Evolutionary conservation across 2,797 vertebrate genomes (phyloP), one percentile per base, ranked within the genome.

Genomic region (Pangasius sanitwongsei): DNA sequence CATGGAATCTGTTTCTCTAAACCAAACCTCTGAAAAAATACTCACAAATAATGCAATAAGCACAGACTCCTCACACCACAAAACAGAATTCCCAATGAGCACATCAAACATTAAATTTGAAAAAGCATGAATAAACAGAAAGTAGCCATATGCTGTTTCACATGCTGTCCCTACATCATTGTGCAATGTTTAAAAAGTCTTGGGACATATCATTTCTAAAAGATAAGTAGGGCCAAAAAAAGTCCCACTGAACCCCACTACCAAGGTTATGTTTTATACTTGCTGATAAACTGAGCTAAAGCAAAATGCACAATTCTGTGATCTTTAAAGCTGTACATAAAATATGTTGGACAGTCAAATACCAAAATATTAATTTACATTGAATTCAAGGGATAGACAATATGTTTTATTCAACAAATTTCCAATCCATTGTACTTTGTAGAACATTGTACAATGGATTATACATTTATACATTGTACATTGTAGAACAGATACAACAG

Each of bases 141-240:
- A 41, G 37, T 8, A 37, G 63, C 77, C 90, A 90, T 31, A 89
- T 90, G 89, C 44, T 70, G 70, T 53, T 87, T 87, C 70, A 77
- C 85, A 92, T 48, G 12, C 75, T 86, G 69, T 69, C 59, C 20
- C 20, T n/a, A 16, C 50, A 53, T 83, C 18, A 75, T 77, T 84
- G 37, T 9, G 20, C 89, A 89, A 84, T 72, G 48, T 69, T 31
- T 48, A 61, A 63, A 82, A 59, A 87, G 61, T 84, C 44, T 61
- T 67, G 63, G 69, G 44, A 31, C 37, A 23, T 57, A 44, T 55
- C n/a, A 41, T 15, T 53, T 75, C 15, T 34, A 9, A 87, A 89
- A 85, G 81, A 50, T 50, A 53, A 86, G 86, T n/a, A 13, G 16
- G 59, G 15, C 48, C 61, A 75, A 81, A 80, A 53, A 53, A 67